Evolutionary conservation across 2,113 vertebrate species (phyloP).

Genomic region (Excalfactoria chinensis): DNA sequence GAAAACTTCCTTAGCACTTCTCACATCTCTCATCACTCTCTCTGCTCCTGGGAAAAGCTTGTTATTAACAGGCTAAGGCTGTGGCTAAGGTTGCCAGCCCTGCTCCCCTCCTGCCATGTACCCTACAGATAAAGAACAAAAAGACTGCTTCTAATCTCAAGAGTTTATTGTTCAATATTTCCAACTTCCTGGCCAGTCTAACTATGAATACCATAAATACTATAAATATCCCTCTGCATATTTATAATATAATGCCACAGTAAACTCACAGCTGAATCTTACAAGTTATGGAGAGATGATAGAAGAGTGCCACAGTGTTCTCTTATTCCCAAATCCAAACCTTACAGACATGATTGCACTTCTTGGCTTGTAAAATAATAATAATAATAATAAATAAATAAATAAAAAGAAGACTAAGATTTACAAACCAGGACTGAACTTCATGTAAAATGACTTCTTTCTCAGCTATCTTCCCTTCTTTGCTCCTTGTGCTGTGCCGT

Average conservation of each 20-base stretch:
- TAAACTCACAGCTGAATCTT: not conserved
- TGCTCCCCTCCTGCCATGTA: not conserved
- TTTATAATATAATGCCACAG: not conserved
- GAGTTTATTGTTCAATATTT: not conserved
- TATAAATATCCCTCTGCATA: not conserved
- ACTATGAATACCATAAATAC: too few species aligned
- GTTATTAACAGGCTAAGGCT: rapidly evolving
- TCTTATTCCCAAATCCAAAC: not conserved
- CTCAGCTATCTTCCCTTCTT: slow-evolving; percentile 7
- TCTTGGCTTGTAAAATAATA: not conserved
- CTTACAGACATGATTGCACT: not conserved
- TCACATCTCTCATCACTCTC: not conserved
- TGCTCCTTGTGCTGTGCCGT: slow-evolving; percentile 41
- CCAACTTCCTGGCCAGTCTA: not conserved
- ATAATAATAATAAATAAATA: too few species aligned
- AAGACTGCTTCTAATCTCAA: not conserved
- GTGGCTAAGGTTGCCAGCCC: rapidly evolving
- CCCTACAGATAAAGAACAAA: not conserved
- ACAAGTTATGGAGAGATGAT: not conserved
- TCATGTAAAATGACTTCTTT: not conserved
- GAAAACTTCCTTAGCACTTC: not conserved
- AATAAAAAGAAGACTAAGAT: not conserved
- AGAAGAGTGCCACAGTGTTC: not conserved
- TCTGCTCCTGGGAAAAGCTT: not conserved
- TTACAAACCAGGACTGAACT: not conserved